These are phyloP conservation scores for Eupithecia vulgata DNA, from an alignment of 2,888 invertebrate genomes.

Conservation along the genomic window DNA sequence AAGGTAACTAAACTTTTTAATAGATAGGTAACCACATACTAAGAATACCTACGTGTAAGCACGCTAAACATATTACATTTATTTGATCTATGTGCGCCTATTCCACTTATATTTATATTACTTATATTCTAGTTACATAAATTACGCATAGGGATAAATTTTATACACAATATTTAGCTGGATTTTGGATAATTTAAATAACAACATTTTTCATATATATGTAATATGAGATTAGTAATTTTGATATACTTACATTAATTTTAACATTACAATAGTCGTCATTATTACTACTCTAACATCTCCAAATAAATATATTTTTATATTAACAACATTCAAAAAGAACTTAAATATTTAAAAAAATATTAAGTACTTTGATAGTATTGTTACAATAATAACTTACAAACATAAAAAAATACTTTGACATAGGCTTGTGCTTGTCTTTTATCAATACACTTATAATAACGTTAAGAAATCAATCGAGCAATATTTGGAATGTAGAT, in stretches of 20 bases:
- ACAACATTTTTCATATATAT: background rate
- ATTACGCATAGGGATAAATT: conserved; percentile 1
- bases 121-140: background rate
- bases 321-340: conserved; percentile 2
- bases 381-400: background rate
- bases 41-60: conserved; percentile 53
- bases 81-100: conserved; percentile 75
- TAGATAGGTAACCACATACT: conserved; percentile 48
- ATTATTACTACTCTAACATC: background rate
- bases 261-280: background rate
- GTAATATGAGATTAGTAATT: background rate
- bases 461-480: background rate
- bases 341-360: background rate
- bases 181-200: background rate
- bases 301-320: conserved; percentile 1
- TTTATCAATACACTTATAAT: background rate
- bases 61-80: conserved; percentile 58
- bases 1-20: conserved; percentile 24
- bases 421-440: background rate
- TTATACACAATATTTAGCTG: background rate
- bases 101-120: conserved; percentile 18
- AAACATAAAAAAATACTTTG: conserved; percentile 3
- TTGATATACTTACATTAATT: background rate
- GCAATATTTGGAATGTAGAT: background rate
- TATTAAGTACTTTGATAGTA: background rate